phyloP scores from a whole-genome alignment of 2,113 vertebrate species.

The Tamias sibiricus region DNA sequence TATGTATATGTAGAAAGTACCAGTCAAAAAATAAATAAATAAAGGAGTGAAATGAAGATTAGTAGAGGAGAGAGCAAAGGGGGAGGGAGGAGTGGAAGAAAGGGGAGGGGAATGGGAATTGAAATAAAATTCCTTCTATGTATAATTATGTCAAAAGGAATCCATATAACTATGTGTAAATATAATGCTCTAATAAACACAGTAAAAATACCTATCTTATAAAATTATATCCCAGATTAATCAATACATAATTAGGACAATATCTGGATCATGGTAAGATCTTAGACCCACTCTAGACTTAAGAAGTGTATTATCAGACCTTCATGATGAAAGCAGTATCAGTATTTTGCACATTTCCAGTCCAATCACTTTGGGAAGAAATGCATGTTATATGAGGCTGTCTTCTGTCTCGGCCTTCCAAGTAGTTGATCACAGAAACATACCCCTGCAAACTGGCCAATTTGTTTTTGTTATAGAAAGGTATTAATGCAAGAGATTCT shows the following conservation, averaged over 20 bases:
- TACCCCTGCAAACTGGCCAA: not conserved
- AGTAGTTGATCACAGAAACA: not conserved
- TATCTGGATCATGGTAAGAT: conserved; percentile 9
- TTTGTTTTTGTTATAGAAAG: not conserved
- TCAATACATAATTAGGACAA: not conserved
- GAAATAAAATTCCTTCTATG: no score
- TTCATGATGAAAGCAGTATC: not conserved
- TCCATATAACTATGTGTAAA: no score
- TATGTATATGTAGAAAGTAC: no score
- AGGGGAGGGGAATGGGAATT: no score
- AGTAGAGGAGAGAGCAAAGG: no score
- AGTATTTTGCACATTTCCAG: not conserved
- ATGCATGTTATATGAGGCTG: not conserved
- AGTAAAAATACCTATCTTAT: not conserved
- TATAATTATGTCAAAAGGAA: no score
- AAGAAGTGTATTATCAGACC: not conserved
- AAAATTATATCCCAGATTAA: conserved; percentile 23
- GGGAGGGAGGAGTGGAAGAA: no score
- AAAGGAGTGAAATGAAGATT: no score
- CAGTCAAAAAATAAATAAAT: no score
- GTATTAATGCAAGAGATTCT: not conserved
- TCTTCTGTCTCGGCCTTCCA: not conserved
- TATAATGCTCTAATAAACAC: not conserved
- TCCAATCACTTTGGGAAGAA: not conserved
- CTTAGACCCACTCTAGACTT: not conserved